Percentiles rank a stretch among this genome's conserved stretches.
Evolutionary conservation across 1,140 invertebrate genomes (phyloP).

Genomic region (Brachionus plicatilis): DNA sequence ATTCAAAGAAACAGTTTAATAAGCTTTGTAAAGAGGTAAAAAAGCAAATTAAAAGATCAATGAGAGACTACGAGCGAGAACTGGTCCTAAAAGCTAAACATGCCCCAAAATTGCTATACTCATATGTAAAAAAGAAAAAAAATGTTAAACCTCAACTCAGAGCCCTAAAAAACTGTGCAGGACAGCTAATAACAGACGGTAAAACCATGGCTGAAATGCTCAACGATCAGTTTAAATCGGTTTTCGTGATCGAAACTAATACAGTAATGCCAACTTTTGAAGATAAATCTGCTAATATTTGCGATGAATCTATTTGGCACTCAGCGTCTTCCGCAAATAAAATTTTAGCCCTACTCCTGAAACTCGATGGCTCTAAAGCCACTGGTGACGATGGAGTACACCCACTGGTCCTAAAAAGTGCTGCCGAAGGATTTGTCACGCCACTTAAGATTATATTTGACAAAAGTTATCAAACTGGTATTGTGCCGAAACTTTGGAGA

Average conservation of each 20-base stretch:
- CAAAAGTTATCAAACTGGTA: not conserved
- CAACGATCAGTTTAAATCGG: not conserved
- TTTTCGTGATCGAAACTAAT: not conserved
- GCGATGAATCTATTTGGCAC: not conserved
- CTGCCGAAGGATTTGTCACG: not conserved
- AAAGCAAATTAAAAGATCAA: not conserved
- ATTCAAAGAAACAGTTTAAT: not conserved
- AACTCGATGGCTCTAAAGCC: not conserved
- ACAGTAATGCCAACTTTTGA: not conserved
- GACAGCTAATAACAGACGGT: not conserved
- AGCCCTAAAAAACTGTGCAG: not conserved
- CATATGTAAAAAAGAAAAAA: not conserved
- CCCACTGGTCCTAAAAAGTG: not conserved
- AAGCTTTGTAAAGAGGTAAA: not conserved
- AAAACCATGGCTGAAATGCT: not conserved
- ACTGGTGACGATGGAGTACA: not conserved
- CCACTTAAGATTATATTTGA: not conserved
- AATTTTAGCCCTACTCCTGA: not conserved
- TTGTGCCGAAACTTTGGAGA: not conserved
- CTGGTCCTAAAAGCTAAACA: not conserved
- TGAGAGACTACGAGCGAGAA: not conserved
- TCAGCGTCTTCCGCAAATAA: not conserved
- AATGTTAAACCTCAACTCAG: not conserved
- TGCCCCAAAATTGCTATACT: not conserved
- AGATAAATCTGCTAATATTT: not conserved